phyloP scores from a whole-genome alignment of 2,797 vertebrate species.

The Thaleichthys pacificus region DNA sequence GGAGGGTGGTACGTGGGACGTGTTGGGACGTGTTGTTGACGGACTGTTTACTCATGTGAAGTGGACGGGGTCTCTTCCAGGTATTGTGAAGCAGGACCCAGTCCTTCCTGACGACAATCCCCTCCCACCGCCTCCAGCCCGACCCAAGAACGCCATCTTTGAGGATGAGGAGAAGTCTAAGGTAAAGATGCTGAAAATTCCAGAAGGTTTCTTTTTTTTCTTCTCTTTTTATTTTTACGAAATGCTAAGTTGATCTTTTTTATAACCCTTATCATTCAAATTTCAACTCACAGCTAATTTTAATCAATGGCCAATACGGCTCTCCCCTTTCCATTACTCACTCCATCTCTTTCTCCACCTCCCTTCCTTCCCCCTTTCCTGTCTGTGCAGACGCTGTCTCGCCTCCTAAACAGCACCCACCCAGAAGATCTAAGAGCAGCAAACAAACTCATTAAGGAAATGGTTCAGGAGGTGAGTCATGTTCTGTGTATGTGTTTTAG shows the following conservation, averaged over 20 bases:
- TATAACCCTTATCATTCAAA: neutral
- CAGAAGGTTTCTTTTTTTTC: too few relatives aligned
- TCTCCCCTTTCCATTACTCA: conserved; percentile 29
- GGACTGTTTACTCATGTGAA: conserved; percentile 8
- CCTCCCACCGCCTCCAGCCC: conserved; percentile 80
- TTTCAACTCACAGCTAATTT: neutral
- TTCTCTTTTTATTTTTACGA: too few relatives aligned
- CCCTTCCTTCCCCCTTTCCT: conserved; percentile 32
- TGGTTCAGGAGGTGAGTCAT: conserved; percentile 93
- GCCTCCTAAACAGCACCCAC: conserved; percentile 92
- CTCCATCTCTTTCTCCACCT: conserved; percentile 31
- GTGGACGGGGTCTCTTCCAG: conserved; percentile 71
- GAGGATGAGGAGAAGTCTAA: conserved; percentile 99
- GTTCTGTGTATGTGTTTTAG: conserved; percentile 15
- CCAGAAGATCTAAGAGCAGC: conserved; percentile 95
- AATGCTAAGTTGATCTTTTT: neutral
- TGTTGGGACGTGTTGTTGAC: neutral
- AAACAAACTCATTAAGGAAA: conserved; percentile 99
- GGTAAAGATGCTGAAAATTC: conserved; percentile 67
- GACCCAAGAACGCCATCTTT: conserved; percentile 89
- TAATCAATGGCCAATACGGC: neutral
- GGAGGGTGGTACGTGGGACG: neutral
- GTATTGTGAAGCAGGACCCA: conserved; percentile 95
- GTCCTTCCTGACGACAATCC: conserved; percentile 83
- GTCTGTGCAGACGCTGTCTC: conserved; percentile 85